These are phyloP conservation scores for Trachymyrmex cornetzi DNA, from an alignment of 1,140 invertebrate species.

Conservation along the genomic window DNA sequence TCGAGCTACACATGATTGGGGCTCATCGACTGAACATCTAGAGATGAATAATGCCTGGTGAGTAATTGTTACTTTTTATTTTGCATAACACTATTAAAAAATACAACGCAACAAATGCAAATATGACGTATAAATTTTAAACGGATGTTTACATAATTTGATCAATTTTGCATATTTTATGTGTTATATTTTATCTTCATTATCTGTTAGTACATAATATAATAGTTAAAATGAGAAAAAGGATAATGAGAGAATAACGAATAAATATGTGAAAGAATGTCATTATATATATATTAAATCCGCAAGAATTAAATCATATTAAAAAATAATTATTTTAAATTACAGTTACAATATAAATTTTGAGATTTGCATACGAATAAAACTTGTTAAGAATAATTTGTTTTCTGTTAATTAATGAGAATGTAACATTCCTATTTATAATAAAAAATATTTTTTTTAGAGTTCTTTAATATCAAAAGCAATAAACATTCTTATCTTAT, in stretches of 20 bases:
- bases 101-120: slow-evolving; percentile 11
- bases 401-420: background rate
- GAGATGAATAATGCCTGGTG: slow-evolving; percentile 41
- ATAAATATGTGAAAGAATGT: background rate
- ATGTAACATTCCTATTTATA: background rate
- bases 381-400: slow-evolving; percentile 10
- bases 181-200: too few relatives aligned
- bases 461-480: background rate
- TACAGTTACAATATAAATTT: slow-evolving; percentile 14
- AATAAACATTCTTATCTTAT: background rate
- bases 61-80: slow-evolving; percentile 56
- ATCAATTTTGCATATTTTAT: too few relatives aligned
- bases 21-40: slow-evolving; percentile 26
- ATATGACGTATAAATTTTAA: slow-evolving; percentile 38
- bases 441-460: background rate
- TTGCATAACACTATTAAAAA: background rate
- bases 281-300: background rate
- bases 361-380: background rate
- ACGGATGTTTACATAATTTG: background rate
- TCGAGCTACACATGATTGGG: slow-evolving; percentile 22
- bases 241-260: background rate
- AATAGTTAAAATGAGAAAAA: background rate
- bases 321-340: slow-evolving; percentile 22
- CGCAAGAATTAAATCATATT: background rate
- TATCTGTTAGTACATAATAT: too few relatives aligned